Conservation (phyloP, 92 coral and sea anemone genomes). For the Palythoa grandiflora region DNA sequence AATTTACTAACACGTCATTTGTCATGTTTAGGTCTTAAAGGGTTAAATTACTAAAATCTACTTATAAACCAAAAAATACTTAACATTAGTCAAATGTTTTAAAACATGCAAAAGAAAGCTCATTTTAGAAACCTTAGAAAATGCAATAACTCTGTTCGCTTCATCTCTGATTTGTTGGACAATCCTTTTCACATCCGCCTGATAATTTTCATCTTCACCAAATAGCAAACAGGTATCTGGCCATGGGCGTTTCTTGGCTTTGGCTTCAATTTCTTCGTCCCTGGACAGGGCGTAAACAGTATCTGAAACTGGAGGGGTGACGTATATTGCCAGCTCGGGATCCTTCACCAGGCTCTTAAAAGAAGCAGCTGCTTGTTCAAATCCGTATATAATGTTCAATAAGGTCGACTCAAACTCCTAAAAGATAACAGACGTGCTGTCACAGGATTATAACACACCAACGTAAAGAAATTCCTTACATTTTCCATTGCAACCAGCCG, state of each 20-base stretch:
- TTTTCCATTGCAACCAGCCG: no score
- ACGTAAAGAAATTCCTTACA: no score
- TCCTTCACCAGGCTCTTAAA: slow-evolving; percentile 87
- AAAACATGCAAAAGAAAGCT: neutral
- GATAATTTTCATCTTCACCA: slow-evolving; percentile 89
- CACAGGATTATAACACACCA: neutral
- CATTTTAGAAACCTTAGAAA: slow-evolving; percentile 70
- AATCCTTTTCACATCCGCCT: slow-evolving; percentile 71
- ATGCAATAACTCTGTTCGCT: slow-evolving; percentile 73
- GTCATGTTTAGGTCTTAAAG: no score
- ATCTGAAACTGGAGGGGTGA: slow-evolving; percentile 89
- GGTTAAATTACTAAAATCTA: no score
- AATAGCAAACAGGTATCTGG: slow-evolving; percentile 88
- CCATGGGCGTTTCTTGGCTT: slow-evolving; percentile 79
- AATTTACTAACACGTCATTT: no score
- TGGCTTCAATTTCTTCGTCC: slow-evolving; percentile 75
- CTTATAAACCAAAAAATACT: no score
- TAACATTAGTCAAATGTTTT: no score
- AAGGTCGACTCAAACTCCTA: slow-evolving; percentile 84
- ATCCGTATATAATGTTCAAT: slow-evolving; percentile 73
- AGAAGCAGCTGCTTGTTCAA: slow-evolving; percentile 82
- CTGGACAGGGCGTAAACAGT: slow-evolving; percentile 90
- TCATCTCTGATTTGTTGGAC: slow-evolving; percentile 75
- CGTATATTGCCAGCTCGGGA: slow-evolving; percentile 72
- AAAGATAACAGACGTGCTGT: neutral